Conservation (phyloP, 2,888 invertebrate genomes). For the Hedya salicella region DNA sequence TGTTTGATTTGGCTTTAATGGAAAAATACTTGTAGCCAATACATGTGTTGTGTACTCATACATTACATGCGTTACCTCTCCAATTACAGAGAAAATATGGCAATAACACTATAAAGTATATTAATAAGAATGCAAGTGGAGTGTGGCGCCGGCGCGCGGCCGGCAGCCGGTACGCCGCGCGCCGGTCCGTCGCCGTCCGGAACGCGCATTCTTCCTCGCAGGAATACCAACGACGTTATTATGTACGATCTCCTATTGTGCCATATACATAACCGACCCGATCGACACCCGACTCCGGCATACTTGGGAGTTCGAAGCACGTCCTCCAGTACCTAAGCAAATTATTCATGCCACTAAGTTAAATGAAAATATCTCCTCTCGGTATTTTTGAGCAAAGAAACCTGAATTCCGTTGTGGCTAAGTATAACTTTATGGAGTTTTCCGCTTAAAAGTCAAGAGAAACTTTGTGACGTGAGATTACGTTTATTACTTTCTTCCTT, state of each 20-base stretch:
- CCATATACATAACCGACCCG: constrained; percentile 65
- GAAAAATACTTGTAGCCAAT: too few relatives aligned
- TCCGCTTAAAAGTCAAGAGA: too few relatives aligned
- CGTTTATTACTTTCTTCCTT: too few relatives aligned
- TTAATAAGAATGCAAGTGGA: constrained; percentile 26
- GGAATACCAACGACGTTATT: constrained; percentile 81
- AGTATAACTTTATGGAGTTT: too few relatives aligned
- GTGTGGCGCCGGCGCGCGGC: constrained; percentile 51
- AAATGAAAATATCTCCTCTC: constrained; percentile 40
- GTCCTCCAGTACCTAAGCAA: constrained; percentile 55
- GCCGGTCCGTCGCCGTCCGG: constrained; percentile 71
- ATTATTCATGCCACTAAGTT: constrained; percentile 52
- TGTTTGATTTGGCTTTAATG: too few relatives aligned
- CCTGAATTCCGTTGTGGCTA: too few relatives aligned
- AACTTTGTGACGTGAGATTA: too few relatives aligned
- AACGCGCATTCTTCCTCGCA: constrained; percentile 78
- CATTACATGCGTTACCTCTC: background rate
- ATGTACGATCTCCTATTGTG: constrained; percentile 80
- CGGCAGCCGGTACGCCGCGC: constrained; percentile 51
- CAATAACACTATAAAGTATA: constrained; percentile 2
- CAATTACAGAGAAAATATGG: background rate
- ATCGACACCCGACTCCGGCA: constrained; percentile 67
- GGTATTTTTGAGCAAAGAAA: constrained; percentile 3
- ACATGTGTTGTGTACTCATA: too few relatives aligned
- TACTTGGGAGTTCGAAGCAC: constrained; percentile 67